Conservation (phyloP, 2,797 vertebrate species). For the Atherinosoma microstoma region DNA sequence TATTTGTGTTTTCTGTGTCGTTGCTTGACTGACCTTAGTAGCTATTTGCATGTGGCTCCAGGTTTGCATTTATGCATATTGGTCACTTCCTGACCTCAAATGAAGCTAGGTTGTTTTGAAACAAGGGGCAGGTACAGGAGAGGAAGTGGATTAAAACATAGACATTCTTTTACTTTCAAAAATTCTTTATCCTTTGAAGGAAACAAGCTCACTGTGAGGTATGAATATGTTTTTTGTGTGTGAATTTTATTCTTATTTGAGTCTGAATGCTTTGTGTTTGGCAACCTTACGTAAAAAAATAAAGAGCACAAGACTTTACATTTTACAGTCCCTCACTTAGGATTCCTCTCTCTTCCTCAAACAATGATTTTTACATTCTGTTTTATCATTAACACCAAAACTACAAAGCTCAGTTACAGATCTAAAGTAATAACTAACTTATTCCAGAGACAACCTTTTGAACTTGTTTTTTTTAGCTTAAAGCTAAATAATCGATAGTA, state of each 20-base stretch:
- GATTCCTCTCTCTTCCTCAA: background rate
- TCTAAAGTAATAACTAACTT: background rate
- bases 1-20: slow-evolving; percentile 20
- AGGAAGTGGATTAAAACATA: background rate
- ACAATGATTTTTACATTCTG: background rate
- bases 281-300: background rate
- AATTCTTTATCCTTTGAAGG: background rate
- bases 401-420: background rate
- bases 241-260: background rate
- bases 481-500: no score
- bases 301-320: background rate
- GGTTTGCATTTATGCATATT: slow-evolving; percentile 46
- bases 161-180: background rate
- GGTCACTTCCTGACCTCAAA: slow-evolving; percentile 3
- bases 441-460: no score
- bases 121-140: background rate
- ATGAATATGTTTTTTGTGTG: background rate
- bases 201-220: background rate
- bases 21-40: background rate
- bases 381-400: background rate
- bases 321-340: background rate
- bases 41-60: slow-evolving; percentile 46
- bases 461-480: no score
- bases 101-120: slow-evolving; percentile 9
- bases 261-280: no score